These are phyloP conservation scores for Leucopsar rothschildi DNA, from an alignment of 2,113 vertebrate species.

Conservation along the genomic window DNA sequence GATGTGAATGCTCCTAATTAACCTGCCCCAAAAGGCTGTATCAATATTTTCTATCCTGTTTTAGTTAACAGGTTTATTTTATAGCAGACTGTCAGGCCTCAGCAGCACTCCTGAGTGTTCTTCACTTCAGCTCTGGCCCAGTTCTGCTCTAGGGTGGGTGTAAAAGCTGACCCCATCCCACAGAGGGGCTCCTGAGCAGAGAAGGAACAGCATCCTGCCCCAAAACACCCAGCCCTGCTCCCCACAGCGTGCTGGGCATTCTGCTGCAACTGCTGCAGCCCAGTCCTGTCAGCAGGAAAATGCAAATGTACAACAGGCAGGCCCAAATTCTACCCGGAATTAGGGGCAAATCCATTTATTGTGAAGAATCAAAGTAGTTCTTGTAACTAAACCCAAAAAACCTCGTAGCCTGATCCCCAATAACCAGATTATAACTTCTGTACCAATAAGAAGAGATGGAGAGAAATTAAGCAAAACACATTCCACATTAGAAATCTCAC, in stretches of 20 bases:
- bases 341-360: no score
- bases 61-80: background rate
- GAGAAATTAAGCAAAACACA: background rate
- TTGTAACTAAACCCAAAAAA: background rate
- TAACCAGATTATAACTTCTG: fast-evolving
- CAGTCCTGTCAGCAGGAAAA: fast-evolving
- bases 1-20: background rate
- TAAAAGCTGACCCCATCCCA: background rate
- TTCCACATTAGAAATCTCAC: background rate
- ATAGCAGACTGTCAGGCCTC: background rate
- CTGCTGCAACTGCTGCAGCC: background rate
- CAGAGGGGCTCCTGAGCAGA: background rate
- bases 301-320: fast-evolving
- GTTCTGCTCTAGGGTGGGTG: background rate
- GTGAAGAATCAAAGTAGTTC: background rate
- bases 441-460: fast-evolving
- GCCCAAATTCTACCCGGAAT: background rate
- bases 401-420: background rate
- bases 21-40: background rate
- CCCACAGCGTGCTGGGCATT: fast-evolving
- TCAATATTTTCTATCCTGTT: fast-evolving
- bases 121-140: background rate
- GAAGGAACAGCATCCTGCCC: background rate
- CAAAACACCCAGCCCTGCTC: fast-evolving
- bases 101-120: background rate